Evolutionary conservation across 1,140 invertebrate species (phyloP).

Genomic region (Drosophila pruinosa): DNA sequence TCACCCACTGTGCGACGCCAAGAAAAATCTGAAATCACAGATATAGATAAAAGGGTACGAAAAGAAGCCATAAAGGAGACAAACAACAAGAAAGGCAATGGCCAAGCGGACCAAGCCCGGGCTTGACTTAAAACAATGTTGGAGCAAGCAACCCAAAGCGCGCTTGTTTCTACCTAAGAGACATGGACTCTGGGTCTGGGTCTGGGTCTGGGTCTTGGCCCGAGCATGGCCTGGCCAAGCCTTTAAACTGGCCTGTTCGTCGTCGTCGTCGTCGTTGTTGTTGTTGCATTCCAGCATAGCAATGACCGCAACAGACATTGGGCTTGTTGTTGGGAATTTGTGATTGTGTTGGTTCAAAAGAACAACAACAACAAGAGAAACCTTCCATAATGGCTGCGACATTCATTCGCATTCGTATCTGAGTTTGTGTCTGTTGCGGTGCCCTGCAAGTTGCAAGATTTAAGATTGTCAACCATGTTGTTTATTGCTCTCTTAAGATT

Average conservation of each 20-base stretch:
- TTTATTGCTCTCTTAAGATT: conserved; percentile 79
- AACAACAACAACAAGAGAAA: conserved; percentile 29
- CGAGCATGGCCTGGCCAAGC: conserved; percentile 51
- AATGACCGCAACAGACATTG: conserved; percentile 75
- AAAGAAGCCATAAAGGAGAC: conserved; percentile 81
- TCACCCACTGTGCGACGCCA: conserved; percentile 13
- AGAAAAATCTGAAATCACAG: conserved; percentile 73
- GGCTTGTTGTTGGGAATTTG: conserved; percentile 34
- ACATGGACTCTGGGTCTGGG: conserved; percentile 20
- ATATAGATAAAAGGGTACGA: conserved; percentile 74
- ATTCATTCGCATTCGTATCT: conserved; percentile 76
- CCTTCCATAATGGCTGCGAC: conserved; percentile 76
- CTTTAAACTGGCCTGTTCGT: conserved; percentile 59
- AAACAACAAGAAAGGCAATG: conserved; percentile 67
- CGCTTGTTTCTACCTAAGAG: conserved; percentile 59
- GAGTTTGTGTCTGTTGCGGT: conserved; percentile 35
- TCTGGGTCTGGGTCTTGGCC: conserved; percentile 23
- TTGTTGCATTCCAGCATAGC: conserved; percentile 73
- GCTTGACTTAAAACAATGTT: conserved; percentile 23
- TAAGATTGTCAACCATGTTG: conserved; percentile 81
- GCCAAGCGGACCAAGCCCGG: conserved; percentile 37
- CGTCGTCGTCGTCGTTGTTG: conserved; percentile 9
- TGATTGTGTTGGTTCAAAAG: conserved; percentile 52
- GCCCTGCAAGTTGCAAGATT: conserved; percentile 73
- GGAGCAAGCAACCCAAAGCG: conserved; percentile 14